Evolutionary conservation across 1,140 invertebrate species (phyloP).

Genomic region (Sarcophaga bullata): DNA sequence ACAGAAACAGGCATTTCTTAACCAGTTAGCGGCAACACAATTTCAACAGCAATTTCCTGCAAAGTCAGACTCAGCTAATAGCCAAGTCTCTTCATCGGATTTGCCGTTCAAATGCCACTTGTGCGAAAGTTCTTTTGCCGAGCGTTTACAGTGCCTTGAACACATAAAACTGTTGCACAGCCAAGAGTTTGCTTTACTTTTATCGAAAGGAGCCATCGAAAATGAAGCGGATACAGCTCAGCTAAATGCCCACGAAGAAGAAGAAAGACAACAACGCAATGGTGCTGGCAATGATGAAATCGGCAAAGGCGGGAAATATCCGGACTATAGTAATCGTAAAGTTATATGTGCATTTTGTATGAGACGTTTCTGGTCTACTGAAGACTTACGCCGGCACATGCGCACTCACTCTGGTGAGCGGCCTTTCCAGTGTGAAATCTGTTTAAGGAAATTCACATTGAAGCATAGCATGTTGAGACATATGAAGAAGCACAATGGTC

Average conservation of each 20-base stretch:
- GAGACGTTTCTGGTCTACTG: conserved; percentile 92
- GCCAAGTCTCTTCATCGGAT: conserved; percentile 66
- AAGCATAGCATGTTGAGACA: conserved; percentile 94
- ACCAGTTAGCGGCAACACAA: conserved; percentile 47
- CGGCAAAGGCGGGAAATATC: conserved; percentile 74
- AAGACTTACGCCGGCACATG: conserved; percentile 92
- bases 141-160: conserved; percentile 80
- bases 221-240: conserved; percentile 65
- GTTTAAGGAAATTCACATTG: conserved; percentile 84
- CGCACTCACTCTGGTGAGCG: conserved; percentile 86
- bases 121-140: conserved; percentile 86
- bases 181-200: conserved; percentile 77
- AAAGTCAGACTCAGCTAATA: conserved; percentile 23
- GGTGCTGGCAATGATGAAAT: conserved; percentile 51
- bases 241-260: conserved; percentile 66
- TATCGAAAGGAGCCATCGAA: conserved; percentile 83
- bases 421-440: conserved; percentile 78
- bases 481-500: conserved; percentile 80
- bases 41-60: conserved; percentile 43
- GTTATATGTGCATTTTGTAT: conserved; percentile 93
- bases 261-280: conserved; percentile 66
- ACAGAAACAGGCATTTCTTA: conserved; percentile 47
- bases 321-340: conserved; percentile 89
- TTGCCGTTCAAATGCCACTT: conserved; percentile 92
- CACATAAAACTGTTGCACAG: conserved; percentile 81